These are phyloP conservation scores for Discoglossus pictus DNA, from an alignment of 2,797 vertebrate genomes.

Conservation along the genomic window DNA sequence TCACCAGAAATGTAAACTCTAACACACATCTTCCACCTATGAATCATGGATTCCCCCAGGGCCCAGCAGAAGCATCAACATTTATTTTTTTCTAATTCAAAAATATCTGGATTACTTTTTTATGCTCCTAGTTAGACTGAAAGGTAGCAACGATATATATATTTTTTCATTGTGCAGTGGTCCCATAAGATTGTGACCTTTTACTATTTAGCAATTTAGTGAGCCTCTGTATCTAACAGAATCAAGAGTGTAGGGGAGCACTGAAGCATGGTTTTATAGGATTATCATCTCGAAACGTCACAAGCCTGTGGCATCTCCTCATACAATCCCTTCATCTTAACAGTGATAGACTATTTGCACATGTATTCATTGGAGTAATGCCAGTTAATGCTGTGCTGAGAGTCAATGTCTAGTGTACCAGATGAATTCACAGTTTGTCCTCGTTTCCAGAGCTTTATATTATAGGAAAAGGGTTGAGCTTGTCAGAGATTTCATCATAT, in stretches of 20 bases:
- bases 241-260: conserved; percentile 33
- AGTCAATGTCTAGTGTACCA: conserved; percentile 4
- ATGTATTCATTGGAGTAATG: conserved; percentile 37
- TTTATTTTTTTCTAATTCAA: no score
- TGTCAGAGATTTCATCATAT: background rate
- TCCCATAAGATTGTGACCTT: conserved; percentile 23
- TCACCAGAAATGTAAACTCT: no score
- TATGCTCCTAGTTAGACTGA: no score
- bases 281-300: conserved; percentile 53
- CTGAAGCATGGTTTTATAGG: conserved; percentile 56
- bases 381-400: conserved; percentile 20
- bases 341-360: conserved; percentile 13
- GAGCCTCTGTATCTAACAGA: conserved; percentile 5
- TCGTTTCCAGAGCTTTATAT: conserved; percentile 18
- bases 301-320: conserved; percentile 50
- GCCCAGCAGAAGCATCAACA: no score
- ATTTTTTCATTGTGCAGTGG: no score
- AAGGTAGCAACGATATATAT: no score
- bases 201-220: background rate
- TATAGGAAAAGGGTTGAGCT: background rate
- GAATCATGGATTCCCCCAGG: no score
- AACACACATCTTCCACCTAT: no score
- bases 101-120: no score
- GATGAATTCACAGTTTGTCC: conserved; percentile 15
- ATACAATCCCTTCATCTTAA: conserved; percentile 49